Percentiles rank a stretch among this genome's conserved stretches.
Conservation (phyloP, 2,113 vertebrate genomes). For the Gambusia holbrooki region DNA sequence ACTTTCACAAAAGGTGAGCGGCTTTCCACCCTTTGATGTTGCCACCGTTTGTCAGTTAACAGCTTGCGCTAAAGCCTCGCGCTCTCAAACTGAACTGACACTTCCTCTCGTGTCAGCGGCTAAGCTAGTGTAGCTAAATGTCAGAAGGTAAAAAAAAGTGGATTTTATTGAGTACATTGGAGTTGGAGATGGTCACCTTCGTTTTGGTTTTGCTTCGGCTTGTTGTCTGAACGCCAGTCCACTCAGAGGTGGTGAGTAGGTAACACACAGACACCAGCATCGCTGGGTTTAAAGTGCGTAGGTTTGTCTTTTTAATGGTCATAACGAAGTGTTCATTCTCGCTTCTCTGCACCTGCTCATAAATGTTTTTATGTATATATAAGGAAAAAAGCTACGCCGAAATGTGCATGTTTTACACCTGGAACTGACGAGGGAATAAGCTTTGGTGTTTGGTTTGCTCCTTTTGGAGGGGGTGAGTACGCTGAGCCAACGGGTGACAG, state of each 20-base stretch:
- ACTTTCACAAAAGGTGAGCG: constrained; percentile 50
- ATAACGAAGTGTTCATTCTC: constrained; percentile 16
- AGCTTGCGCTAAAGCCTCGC: constrained; percentile 35
- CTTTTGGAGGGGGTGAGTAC: constrained; percentile 42
- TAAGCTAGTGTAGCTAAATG: constrained; percentile 27
- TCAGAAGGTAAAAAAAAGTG: constrained; percentile 28
- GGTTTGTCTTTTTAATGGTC: constrained; percentile 23
- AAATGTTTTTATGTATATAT: neutral
- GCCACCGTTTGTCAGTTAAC: constrained; percentile 24
- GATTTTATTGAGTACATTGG: constrained; percentile 4
- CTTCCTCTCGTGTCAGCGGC: constrained; percentile 59
- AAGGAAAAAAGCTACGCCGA: constrained; percentile 11
- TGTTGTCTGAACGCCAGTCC: constrained; percentile 32
- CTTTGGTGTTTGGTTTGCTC: constrained; percentile 40
- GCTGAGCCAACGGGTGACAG: constrained; percentile 49
- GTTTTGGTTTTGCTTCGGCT: constrained; percentile 30
- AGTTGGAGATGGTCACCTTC: constrained; percentile 28
- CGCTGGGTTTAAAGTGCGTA: constrained; percentile 63
- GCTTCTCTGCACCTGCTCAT: constrained; percentile 52
- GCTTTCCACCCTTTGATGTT: constrained; percentile 1
- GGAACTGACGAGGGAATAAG: constrained; percentile 25
- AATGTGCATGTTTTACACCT: constrained; percentile 20
- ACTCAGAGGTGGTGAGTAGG: constrained; percentile 22
- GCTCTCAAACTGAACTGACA: constrained; percentile 43
- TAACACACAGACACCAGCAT: neutral